Evolutionary conservation across 2,888 invertebrate genomes (phyloP).

Genomic region (Tuta absoluta): DNA sequence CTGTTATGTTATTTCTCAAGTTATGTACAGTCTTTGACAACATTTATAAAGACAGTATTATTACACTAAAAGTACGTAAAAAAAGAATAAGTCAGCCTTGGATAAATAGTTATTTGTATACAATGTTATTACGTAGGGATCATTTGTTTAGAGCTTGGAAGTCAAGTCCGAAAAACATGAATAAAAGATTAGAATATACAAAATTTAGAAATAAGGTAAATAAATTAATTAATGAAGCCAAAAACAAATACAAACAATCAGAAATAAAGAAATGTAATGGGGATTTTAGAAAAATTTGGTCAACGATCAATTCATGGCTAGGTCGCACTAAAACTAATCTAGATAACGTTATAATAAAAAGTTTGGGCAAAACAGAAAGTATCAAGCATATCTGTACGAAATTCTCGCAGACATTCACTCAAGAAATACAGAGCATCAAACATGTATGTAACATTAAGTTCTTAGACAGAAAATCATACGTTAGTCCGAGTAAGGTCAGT

Average conservation of each 20-base stretch:
- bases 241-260: constrained; percentile 7
- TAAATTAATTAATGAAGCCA: constrained; percentile 6
- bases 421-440: neutral
- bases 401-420: neutral
- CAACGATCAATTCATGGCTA: neutral
- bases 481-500: neutral
- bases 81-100: constrained; percentile 3
- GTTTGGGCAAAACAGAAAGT: neutral
- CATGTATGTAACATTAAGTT: neutral
- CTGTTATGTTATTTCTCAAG: neutral
- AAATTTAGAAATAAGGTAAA: too few species aligned
- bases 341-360: neutral
- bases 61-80: neutral
- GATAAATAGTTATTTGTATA: neutral
- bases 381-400: neutral
- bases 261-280: constrained; percentile 11
- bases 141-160: constrained; percentile 7
- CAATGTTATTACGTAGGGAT: constrained; percentile 6
- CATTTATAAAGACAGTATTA: constrained; percentile 1
- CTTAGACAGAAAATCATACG: too few species aligned
- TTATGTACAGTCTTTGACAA: constrained; percentile 7
- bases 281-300: constrained; percentile 7
- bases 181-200: neutral
- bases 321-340: neutral
- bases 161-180: constrained; percentile 9